A percentile compares a stretch with the other conserved stretches of the same genome.
These are phyloP conservation scores for Trinorchestia longiramus DNA, from an alignment of 1,140 invertebrate genomes.

Conservation along the genomic window DNA sequence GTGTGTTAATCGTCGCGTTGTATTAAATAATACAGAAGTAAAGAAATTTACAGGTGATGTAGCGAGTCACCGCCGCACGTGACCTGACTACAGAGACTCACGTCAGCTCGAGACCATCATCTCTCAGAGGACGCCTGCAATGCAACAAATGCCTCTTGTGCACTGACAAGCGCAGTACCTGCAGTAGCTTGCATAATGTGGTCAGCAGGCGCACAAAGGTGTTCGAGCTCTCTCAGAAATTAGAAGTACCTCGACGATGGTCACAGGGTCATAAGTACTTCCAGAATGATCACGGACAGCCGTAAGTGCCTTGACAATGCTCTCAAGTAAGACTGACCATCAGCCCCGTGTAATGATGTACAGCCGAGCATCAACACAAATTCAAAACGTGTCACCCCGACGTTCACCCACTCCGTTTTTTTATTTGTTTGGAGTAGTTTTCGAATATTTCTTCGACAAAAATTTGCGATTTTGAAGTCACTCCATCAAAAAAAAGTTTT, in stretches of 20 bases:
- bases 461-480: too few relatives aligned
- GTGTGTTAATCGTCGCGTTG: background rate
- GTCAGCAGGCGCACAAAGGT: background rate
- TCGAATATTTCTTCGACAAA: too few relatives aligned
- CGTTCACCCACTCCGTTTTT: too few relatives aligned
- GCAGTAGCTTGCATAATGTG: background rate
- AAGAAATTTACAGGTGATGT: slow-evolving; percentile 37
- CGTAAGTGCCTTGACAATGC: background rate
- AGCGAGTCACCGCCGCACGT: slow-evolving; percentile 34
- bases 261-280: background rate
- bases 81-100: slow-evolving; percentile 11
- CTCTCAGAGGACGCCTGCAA: background rate
- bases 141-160: background rate
- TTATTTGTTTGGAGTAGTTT: too few relatives aligned
- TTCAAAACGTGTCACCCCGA: too few relatives aligned
- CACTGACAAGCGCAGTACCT: background rate
- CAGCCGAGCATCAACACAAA: too few relatives aligned
- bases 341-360: too few relatives aligned
- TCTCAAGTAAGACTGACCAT: background rate
- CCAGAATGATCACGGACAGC: background rate
- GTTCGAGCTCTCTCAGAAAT: background rate
- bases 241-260: background rate
- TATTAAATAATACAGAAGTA: slow-evolving; percentile 20
- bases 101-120: slow-evolving; percentile 32
- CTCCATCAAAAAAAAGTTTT: too few relatives aligned